A percentile compares a stretch with the other conserved stretches of the same genome.
Evolutionary conservation across 2,888 invertebrate species (phyloP).

Genomic region (Lysandra bellargus): DNA sequence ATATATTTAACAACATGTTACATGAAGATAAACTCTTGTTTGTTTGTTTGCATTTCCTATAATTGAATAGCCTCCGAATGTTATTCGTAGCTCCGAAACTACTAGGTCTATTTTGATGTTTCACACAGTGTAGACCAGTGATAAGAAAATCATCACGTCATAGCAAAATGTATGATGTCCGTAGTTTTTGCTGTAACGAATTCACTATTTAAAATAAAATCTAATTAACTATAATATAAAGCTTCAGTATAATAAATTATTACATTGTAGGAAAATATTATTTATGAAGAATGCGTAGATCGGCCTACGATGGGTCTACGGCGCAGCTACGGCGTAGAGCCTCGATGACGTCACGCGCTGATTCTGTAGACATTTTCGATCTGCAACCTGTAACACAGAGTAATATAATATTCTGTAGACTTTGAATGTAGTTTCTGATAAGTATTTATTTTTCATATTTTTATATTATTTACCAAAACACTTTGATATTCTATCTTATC

Average conservation of each 20-base stretch:
- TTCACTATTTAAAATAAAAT: too few relatives aligned
- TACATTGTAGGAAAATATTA: neutral
- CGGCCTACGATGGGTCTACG: neutral
- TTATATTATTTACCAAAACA: too few relatives aligned
- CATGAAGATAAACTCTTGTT: neutral
- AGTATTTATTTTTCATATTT: too few relatives aligned
- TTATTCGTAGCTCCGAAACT: neutral
- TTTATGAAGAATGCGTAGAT: neutral
- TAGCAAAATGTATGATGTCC: neutral
- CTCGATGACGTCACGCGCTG: conserved; percentile 8
- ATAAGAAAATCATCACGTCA: neutral
- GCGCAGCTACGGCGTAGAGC: conserved; percentile 12
- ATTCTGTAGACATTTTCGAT: neutral
- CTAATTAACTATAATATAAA: too few relatives aligned
- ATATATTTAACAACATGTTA: too few relatives aligned
- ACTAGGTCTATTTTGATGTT: neutral
- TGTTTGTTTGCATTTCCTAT: neutral
- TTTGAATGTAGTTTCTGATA: neutral
- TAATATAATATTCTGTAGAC: neutral
- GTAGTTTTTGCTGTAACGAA: too few relatives aligned
- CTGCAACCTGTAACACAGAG: neutral
- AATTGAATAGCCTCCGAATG: neutral
- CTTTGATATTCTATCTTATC: too few relatives aligned
- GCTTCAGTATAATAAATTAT: too few relatives aligned
- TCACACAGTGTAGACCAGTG: neutral